Evolutionary conservation across 2,888 invertebrate species (phyloP).

Genomic region (Drosophila koepferae): DNA sequence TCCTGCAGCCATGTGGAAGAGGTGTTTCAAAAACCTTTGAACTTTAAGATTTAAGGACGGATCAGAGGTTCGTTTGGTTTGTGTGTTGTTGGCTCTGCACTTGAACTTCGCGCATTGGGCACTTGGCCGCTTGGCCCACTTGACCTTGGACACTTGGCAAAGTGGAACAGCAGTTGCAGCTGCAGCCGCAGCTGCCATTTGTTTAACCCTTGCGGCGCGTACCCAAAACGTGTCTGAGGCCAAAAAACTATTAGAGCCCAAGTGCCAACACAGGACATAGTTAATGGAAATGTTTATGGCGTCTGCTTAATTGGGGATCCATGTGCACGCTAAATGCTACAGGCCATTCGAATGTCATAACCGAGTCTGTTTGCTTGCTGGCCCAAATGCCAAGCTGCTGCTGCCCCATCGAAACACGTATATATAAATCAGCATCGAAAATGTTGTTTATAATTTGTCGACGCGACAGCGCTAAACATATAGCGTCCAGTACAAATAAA

Average conservation of each 20-base stretch:
- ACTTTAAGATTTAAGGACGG: constrained; percentile 34
- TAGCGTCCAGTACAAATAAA: constrained; percentile 56
- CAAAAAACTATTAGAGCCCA: constrained; percentile 37
- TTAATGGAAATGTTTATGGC: constrained; percentile 44
- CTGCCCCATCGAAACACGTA: constrained; percentile 4
- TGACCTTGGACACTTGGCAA: constrained; percentile 15
- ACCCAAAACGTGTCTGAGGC: constrained; percentile 52
- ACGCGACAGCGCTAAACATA: constrained; percentile 71
- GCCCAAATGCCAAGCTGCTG: background rate
- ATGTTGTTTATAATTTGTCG: constrained; percentile 65
- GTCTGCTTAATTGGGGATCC: constrained; percentile 35
- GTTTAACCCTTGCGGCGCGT: constrained; percentile 40
- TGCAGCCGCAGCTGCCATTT: constrained; percentile 48
- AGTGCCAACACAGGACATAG: constrained; percentile 8
- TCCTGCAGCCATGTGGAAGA: background rate
- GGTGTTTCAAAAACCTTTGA: constrained; percentile 1
- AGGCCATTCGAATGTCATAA: background rate
- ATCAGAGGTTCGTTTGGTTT: background rate
- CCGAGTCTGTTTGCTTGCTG: background rate
- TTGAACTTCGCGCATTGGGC: constrained; percentile 10
- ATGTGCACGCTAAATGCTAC: constrained; percentile 14
- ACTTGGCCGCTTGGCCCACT: background rate
- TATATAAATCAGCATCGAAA: constrained; percentile 28
- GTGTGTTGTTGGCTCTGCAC: constrained; percentile 5
- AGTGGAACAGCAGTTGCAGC: constrained; percentile 31